Evolutionary conservation across 1,140 invertebrate genomes (phyloP), one percentile per base, ranked within the genome.

Genomic region (Caerostris darwini): DNA sequence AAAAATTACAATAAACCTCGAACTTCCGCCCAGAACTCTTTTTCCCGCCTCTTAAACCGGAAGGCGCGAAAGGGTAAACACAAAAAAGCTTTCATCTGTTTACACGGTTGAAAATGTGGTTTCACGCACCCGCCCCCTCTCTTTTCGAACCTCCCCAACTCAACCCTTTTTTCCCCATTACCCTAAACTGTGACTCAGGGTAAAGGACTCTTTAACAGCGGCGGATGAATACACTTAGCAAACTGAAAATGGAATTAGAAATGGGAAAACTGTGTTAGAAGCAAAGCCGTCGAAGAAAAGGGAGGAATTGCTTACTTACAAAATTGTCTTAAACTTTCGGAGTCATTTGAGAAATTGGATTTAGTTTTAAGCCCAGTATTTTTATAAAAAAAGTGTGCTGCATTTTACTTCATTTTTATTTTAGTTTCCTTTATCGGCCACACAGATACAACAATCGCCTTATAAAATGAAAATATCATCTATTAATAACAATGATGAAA

Each of bases 51-150:
- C 53, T 77, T 77, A 85, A 34, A 17, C 82, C 54, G 54, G 54
- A 57, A 85, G 82, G 57, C 57, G 54, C 54, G 14, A 85, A 85
- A 85, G 82, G 57, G n/a, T 85, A 85, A 85, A 85, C 82, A 85
- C 82, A 57, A 85, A 85, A 85, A 85, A 85, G 82, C 54, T 85
- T 85, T 85, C 82, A 57, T 85, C 82, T 57, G 82, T 85, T 85
- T 56, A 85, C 82, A 85, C 57, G 82, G 17, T 19, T 17, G 82
- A 58, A 85, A 85, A 85, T 58, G 82, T 56, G 82, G 54, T 85
- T 56, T 85, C 57, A 50, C 71, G 53, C 34, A 34, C 34, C 2
- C 34, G 0, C 34, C 0, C 82, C 6, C 57, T 5, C 54, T 19
- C 17, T 58, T 57, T 19, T 77, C 53, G 3, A 5, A 53, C 12